Evolutionary conservation across 2,797 vertebrate species (phyloP), one percentile per base, ranked within the genome.

Genomic region (Bufotes viridis): DNA sequence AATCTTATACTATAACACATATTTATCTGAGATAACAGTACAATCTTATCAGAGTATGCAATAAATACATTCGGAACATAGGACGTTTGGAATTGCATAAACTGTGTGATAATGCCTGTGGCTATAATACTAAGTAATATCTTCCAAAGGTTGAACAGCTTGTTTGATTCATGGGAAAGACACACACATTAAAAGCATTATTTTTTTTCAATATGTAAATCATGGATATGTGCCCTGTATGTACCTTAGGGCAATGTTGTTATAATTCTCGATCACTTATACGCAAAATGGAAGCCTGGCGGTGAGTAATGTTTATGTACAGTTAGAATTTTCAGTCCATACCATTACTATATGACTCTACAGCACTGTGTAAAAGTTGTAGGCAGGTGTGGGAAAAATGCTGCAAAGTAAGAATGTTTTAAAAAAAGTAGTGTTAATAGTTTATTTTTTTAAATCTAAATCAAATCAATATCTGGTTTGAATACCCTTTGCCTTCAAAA

Each of bases 41-140:
- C 86, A 87, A 78, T 87, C 72, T 26, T 87, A 87, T 87, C 86
- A 83, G n/a, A 67, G 42, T 24, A 10, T 20, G 65, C n/a, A 55
- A 80, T 72, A 80, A 60, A 87, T 82, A 82, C 70, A 75, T 76
- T 49, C 69, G 12, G 49, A 26, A 81, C 78, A 42, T 63, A 24
- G 55, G 49, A 34, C n/a, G 70, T 75, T 87, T 82, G 42, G 86
- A 87, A 81, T 82, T 42, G 65, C 60, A 75, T 61, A 76, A 72
- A 65, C 53, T 57, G 34, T 17, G 65, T 20, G 81, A 87, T 78
- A 87, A 87, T 67, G 60, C 60, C 74, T 53, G 26, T 60, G 76
- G 51, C 20, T 78, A 57, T 82, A 83, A 87, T 82, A 87, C 74
- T 87, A 49, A 76, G 80, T 65, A 87, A 87, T 78, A 75, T 63